Evolutionary conservation across 1,140 invertebrate species (phyloP).

Genomic region (Drosophila elegans): DNA sequence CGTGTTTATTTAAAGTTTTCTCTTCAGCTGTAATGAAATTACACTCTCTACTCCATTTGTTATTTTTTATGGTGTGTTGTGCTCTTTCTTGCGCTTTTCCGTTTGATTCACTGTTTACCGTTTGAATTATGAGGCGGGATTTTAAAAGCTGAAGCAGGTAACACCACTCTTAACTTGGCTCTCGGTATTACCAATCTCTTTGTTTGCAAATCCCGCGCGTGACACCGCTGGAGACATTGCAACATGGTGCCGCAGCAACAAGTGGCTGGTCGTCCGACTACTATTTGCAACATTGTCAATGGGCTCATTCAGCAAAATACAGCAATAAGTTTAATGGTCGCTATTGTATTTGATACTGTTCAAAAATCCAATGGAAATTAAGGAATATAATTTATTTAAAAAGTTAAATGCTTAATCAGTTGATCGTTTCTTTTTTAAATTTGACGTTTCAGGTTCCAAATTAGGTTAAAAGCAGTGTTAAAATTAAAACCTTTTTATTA

Average conservation of each 20-base stretch:
- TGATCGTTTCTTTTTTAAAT: too few species aligned
- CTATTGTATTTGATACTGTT: too few species aligned
- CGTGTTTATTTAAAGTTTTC: not conserved
- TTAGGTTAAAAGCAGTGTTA: too few species aligned
- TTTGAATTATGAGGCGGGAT: conserved; percentile 55
- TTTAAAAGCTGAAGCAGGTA: not conserved
- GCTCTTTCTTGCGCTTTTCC: conserved; percentile 26
- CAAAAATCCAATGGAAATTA: too few species aligned
- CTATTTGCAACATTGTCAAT: conserved; percentile 56
- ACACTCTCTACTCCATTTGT: not conserved
- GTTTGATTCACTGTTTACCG: conserved; percentile 67
- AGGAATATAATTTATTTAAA: too few species aligned
- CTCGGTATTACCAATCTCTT: conserved; percentile 24
- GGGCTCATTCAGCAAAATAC: conserved; percentile 6
- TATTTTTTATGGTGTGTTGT: conserved; percentile 1
- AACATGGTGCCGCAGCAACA: conserved; percentile 37
- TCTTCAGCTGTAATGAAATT: not conserved
- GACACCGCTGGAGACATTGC: conserved; percentile 39
- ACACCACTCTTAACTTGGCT: conserved; percentile 8
- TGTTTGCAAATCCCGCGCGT: conserved; percentile 24
- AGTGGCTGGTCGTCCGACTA: conserved; percentile 23
- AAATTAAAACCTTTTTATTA: too few species aligned
- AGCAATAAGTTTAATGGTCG: not conserved
- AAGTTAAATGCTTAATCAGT: too few species aligned
- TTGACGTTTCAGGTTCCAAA: too few species aligned